These are phyloP conservation scores for Eucidaris tribuloides DNA, from an alignment of 35 echinoderm and acorn worm species.

Conservation along the genomic window DNA sequence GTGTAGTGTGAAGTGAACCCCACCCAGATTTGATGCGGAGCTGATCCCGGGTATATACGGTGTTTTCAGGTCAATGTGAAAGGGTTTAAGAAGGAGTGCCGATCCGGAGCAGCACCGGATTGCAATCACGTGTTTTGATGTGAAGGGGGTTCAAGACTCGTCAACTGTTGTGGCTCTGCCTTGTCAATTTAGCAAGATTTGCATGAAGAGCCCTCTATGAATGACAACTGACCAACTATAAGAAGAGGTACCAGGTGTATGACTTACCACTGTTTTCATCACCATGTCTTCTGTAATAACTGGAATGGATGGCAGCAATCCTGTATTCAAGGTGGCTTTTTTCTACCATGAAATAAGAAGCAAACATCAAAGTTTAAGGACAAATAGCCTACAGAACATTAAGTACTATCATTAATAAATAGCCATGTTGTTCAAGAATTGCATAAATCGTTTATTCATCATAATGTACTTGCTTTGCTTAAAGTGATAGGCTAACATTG, in stretches of 20 bases:
- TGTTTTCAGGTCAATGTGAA: too few species aligned
- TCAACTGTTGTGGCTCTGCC: not conserved
- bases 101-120: not conserved
- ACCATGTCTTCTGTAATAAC: not conserved
- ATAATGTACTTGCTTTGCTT: not conserved
- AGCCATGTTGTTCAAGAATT: not conserved
- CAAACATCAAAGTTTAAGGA: not conserved
- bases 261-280: too few species aligned
- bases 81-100: too few species aligned
- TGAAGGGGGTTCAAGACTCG: too few species aligned
- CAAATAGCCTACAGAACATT: not conserved
- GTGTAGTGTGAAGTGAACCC: too few species aligned
- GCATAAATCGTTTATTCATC: not conserved
- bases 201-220: not conserved
- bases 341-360: not conserved
- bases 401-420: not conserved
- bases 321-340: conserved; percentile 4
- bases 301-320: conserved; percentile 10
- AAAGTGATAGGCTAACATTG: too few species aligned
- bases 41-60: too few species aligned
- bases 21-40: too few species aligned
- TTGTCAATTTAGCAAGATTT: not conserved
- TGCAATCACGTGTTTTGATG: too few species aligned
- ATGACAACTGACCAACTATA: not conserved
- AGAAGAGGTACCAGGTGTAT: not conserved